phyloP scores from a whole-genome alignment of 1,140 invertebrate genomes.

The Glomeris maerens region DNA sequence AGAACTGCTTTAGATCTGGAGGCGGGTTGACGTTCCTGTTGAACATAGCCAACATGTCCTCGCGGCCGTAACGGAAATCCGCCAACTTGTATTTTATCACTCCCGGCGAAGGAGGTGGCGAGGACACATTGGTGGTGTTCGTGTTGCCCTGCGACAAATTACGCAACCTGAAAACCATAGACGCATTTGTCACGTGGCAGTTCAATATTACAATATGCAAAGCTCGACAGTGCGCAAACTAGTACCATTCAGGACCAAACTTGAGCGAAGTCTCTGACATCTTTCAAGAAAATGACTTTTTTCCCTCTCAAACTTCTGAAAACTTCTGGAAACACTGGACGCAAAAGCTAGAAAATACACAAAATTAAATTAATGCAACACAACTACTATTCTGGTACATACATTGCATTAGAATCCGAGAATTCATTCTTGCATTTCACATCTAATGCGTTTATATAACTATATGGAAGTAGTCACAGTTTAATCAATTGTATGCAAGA shows the following conservation, averaged over 20 bases:
- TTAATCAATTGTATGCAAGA: too few relatives aligned
- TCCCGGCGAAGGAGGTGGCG: conserved; percentile 29
- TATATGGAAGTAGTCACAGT: too few relatives aligned
- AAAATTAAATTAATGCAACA: too few relatives aligned
- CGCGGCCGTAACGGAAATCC: conserved; percentile 63
- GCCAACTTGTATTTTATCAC: conserved; percentile 41
- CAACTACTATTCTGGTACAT: too few relatives aligned
- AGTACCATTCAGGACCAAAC: conserved; percentile 38
- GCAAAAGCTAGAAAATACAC: too few relatives aligned
- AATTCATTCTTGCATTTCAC: too few relatives aligned
- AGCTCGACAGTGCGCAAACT: background rate
- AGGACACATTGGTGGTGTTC: conserved; percentile 18
- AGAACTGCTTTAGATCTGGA: conserved; percentile 45
- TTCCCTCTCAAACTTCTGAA: too few relatives aligned
- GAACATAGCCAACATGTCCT: conserved; percentile 75
- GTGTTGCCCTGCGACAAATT: conserved; percentile 34
- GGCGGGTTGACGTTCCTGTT: conserved; percentile 50
- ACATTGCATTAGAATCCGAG: too few relatives aligned
- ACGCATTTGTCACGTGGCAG: conserved; percentile 9
- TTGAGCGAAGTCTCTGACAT: conserved; percentile 33
- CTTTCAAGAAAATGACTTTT: too few relatives aligned
- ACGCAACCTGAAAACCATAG: conserved; percentile 27
- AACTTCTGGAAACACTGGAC: too few relatives aligned
- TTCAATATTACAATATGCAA: background rate
- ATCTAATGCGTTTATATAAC: too few relatives aligned